Evolutionary conservation across 2,797 vertebrate species (phyloP), one percentile per base, ranked within the genome.

Genomic region (Rhinoraja longicauda): DNA sequence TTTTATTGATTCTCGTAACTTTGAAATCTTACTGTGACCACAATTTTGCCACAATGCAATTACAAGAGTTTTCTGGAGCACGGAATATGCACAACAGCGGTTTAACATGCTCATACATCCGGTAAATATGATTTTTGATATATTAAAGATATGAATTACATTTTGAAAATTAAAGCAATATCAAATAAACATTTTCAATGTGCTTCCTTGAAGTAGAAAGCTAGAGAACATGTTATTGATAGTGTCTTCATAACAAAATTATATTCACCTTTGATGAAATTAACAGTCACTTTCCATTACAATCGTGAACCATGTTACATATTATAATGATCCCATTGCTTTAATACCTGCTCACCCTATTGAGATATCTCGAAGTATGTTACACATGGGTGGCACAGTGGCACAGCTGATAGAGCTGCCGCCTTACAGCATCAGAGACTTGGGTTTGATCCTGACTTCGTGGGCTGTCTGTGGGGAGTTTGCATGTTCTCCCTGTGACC

Each of bases 1-100:
- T 88, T 88, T 67, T 88, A 88, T 88, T 88, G 84, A 67, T 88
- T 88, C 17, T 62, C 36, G 84, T 36, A 36, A 62, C 59, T 88
- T 88, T 88, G 84, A 67, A 88, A 88, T 84, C 59, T 88, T 67
- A 88, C 67, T 67, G 39, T 36, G 59, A 67, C 62, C 62, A 88
- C 57, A 62, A 86, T 62, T 59, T 64, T 62, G 82, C 82, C 53
- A 7, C 36, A 88, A 67, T 88, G 84, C 64, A 67, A 88, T 88
- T 88, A 88, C 59, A 32, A 84, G 17, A 88, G 64, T 88, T 88
- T 64, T 67, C 59, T 88, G n/a, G n/a, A 67, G 62, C 84, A 88
- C 59, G n/a, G n/a, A 19, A 4, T 88, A 64, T 67, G n/a, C 64
- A 17, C 59, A 86, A 82, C 45, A 1, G 39, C 82, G 79, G 45